phyloP scores from a whole-genome alignment of 1,140 invertebrate species.

The Drosophila pandora region DNA sequence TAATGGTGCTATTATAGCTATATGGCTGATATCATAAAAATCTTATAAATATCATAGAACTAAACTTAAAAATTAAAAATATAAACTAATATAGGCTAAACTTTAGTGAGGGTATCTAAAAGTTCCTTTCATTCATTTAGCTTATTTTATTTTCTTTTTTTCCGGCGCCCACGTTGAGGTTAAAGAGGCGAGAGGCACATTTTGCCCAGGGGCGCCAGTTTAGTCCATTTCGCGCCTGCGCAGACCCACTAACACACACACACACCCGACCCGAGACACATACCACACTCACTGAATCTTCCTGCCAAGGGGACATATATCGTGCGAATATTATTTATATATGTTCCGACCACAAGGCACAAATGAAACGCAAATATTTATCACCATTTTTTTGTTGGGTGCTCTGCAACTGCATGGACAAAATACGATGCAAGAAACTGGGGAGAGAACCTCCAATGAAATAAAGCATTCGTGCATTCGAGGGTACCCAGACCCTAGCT shows the following conservation, averaged over 20 bases:
- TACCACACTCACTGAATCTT: slow-evolving; percentile 47
- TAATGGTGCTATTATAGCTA: no score
- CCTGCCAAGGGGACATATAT: slow-evolving; percentile 81
- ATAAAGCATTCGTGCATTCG: slow-evolving; percentile 4
- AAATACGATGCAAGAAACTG: neutral
- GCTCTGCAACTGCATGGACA: slow-evolving; percentile 38
- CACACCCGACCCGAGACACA: slow-evolving; percentile 1
- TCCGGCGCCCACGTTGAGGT: slow-evolving; percentile 76
- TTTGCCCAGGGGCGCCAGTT: slow-evolving; percentile 74
- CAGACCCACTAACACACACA: slow-evolving; percentile 39
- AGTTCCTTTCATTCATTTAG: neutral
- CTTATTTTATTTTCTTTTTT: slow-evolving; percentile 13
- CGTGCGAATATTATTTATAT: slow-evolving; percentile 82
- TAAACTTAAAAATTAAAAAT: neutral
- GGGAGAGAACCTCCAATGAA: slow-evolving; percentile 13
- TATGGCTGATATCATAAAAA: no score
- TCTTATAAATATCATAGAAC: neutral
- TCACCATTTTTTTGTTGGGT: slow-evolving; percentile 49
- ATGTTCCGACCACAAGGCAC: slow-evolving; percentile 54
- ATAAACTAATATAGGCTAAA: neutral
- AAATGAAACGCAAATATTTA: slow-evolving; percentile 78
- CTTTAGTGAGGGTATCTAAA: slow-evolving; percentile 6
- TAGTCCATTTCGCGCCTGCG: slow-evolving; percentile 73
- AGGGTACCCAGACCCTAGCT: neutral
- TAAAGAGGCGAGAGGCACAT: slow-evolving; percentile 46